These are phyloP conservation scores for Nothoprocta pentlandii DNA, from an alignment of 2,113 vertebrate species.

Conservation along the genomic window DNA sequence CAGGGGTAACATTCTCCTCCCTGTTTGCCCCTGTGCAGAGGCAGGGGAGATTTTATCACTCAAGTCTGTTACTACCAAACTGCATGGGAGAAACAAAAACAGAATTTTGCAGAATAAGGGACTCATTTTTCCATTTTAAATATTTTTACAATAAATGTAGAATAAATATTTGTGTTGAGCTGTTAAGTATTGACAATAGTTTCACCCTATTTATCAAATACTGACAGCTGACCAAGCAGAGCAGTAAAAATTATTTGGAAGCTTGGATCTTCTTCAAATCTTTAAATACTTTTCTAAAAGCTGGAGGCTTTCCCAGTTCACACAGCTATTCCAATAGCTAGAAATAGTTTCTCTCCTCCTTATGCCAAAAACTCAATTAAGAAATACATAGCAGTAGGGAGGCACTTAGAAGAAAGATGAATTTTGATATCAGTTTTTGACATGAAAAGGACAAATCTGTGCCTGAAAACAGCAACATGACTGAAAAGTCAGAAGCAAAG, in stretches of 20 bases:
- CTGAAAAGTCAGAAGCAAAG: background rate
- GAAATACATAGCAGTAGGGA: conserved; percentile 14
- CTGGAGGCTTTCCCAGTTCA: conserved; percentile 50
- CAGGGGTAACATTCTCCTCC: conserved; percentile 19
- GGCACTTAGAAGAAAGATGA: background rate
- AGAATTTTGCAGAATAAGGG: background rate
- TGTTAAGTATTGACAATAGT: conserved; percentile 51
- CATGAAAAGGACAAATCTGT: background rate
- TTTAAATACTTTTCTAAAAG: conserved; percentile 18
- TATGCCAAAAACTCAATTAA: conserved; percentile 62
- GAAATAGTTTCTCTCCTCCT: conserved; percentile 41
- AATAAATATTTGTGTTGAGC: conserved; percentile 52
- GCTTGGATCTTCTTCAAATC: conserved; percentile 35
- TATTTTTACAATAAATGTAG: conserved; percentile 24
- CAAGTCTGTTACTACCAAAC: conserved; percentile 8
- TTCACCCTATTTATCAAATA: conserved; percentile 51
- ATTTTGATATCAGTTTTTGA: background rate
- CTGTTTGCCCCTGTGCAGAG: conserved; percentile 40
- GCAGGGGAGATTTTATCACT: conserved; percentile 34
- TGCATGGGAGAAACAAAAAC: background rate
- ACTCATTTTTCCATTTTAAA: conserved; percentile 41
- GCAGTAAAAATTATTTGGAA: conserved; percentile 25
- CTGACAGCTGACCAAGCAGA: conserved; percentile 60
- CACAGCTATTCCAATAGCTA: conserved; percentile 40
- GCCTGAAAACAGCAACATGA: background rate